Percentiles rank a stretch among this genome's conserved stretches.
Evolutionary conservation across 1,140 invertebrate genomes (phyloP).

Genomic region (Pararge aegeria): DNA sequence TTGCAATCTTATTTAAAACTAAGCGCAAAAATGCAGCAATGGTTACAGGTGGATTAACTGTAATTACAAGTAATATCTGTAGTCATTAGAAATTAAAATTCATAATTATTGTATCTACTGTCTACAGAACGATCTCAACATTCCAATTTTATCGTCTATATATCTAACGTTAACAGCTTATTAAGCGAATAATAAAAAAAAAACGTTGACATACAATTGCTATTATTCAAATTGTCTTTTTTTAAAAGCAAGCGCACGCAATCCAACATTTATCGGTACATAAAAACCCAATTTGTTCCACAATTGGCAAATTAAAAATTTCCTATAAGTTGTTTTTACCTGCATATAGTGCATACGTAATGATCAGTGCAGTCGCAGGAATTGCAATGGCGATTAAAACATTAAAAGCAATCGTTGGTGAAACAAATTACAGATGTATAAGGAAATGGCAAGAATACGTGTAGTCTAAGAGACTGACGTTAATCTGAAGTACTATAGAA

Average conservation of each 20-base stretch:
- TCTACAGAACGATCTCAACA: neutral
- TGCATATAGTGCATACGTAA: slow-evolving; percentile 32
- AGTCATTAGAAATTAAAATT: neutral
- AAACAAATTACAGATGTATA: slow-evolving; percentile 70
- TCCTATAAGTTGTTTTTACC: slow-evolving; percentile 46
- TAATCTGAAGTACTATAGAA: neutral
- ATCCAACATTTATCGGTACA: slow-evolving; percentile 50
- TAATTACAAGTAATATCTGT: neutral
- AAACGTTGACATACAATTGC: slow-evolving; percentile 33
- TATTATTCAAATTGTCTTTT: slow-evolving; percentile 34
- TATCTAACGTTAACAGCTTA: slow-evolving; percentile 5
- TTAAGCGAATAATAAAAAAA: slow-evolving; percentile 4
- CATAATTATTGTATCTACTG: neutral
- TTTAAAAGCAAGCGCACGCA: slow-evolving; percentile 40
- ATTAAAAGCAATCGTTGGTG: slow-evolving; percentile 65
- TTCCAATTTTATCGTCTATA: neutral
- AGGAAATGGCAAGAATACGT: slow-evolving; percentile 63
- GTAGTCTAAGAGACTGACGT: slow-evolving; percentile 11
- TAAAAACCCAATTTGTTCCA: slow-evolving; percentile 48
- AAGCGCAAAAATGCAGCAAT: neutral
- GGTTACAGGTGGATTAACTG: neutral
- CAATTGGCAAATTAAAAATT: slow-evolving; percentile 53
- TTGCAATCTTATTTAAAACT: neutral
- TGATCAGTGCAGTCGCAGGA: slow-evolving; percentile 42
- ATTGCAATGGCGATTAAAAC: slow-evolving; percentile 64